A percentile compares a stretch with the other conserved stretches of the same genome.
Conservation (phyloP, 2,888 invertebrate genomes). For the Dichetophora obliterata region DNA sequence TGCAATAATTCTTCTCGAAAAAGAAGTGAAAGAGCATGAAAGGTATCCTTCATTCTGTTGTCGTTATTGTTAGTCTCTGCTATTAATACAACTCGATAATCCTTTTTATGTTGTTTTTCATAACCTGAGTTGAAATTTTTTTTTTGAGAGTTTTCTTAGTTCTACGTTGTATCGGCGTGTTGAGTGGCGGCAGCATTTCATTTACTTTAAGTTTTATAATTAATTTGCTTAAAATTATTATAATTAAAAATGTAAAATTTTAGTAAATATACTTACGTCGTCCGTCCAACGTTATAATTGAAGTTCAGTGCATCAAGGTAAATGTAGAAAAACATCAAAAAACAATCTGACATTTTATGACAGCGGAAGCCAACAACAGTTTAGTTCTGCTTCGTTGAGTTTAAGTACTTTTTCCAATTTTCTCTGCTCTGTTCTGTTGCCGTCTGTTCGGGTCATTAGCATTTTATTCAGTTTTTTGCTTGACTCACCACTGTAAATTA, state of each 20-base stretch:
- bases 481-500: too few relatives aligned
- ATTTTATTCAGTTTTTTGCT: too few relatives aligned
- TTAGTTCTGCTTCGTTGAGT: constrained; percentile 10
- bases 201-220: too few relatives aligned
- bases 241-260: too few relatives aligned
- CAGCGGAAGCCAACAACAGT: constrained; percentile 11
- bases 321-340: too few relatives aligned
- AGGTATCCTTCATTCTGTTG: neutral
- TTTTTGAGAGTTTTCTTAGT: neutral
- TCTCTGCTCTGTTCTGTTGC: neutral
- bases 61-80: neutral
- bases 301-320: too few relatives aligned
- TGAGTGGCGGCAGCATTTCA: neutral
- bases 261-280: too few relatives aligned
- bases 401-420: neutral
- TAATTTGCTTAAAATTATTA: too few relatives aligned
- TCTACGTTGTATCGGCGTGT: too few relatives aligned
- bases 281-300: too few relatives aligned
- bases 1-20: constrained; percentile 15
- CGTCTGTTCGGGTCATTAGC: too few relatives aligned
- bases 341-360: neutral
- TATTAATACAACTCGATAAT: constrained; percentile 16
- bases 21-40: neutral
- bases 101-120: constrained; percentile 12
- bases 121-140: constrained; percentile 9